Base-by-base conservation (phyloP, 2,797 vertebrate species). In the Petrocephalus sullivani region DNA sequence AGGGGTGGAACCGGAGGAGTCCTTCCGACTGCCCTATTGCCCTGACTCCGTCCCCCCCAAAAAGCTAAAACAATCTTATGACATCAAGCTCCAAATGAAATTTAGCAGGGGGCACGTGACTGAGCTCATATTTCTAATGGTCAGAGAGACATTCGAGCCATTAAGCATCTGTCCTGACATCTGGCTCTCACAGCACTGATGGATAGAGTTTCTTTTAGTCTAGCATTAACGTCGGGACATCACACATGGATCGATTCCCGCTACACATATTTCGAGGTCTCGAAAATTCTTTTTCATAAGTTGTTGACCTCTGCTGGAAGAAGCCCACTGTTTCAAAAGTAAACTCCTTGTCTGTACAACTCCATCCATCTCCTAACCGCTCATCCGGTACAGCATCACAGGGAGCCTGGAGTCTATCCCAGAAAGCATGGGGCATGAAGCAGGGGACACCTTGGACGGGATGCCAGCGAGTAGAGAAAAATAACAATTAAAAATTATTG, bases 201-300 rank as follows among this genome's bases (percentile, higher is more conserved):
- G 89, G 89, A 91, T 83, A 19, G 21, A 90, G 89, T 89, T 71
- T 9, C 12, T 71, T 75, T 41, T 19, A 7, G 64, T 75, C 12
- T 60, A 33, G 23, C 67, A 88, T 12, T 87, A 49, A 88, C 89
- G 33, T 88, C 89, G 90, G 89, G 87, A 89, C 64, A 33, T 7
- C 54, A 4, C 86, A 28, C 37, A 87, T 3, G 56, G 53, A 87
- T 83, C 88, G 75, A 51, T 53, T 37, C 33, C 23, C 58, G 5
- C 19, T 88, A 86, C 89, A 91, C 87, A 3, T 19, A 91, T 91
- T 92, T 89, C 91, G 91, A 93, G 91, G 92, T 92, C 91, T 92
- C 4, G 1, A 41, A 33, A 75, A 75, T 41, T 41, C 33, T 75
- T 33, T 19, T 75, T 75, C 33, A 41, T 75, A 75, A 75, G 33